Evolutionary conservation across 2,113 vertebrate species (phyloP).

Genomic region (Atrichornis clamosus): DNA sequence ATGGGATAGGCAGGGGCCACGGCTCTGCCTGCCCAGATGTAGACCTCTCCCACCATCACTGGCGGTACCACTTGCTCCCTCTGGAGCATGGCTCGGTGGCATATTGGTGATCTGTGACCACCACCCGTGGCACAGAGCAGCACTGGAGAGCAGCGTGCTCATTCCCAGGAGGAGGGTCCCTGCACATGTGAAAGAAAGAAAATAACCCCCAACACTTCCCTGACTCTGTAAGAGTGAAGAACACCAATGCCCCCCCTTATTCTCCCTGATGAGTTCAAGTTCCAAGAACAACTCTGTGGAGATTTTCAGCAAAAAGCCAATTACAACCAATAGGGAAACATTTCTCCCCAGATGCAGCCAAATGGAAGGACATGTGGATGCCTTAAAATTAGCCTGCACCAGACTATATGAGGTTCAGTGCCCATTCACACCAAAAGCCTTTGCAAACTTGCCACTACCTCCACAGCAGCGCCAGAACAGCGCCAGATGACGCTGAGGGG

Average conservation of each 20-base stretch:
- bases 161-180: neutral
- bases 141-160: neutral
- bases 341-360: neutral
- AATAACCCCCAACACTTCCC: neutral
- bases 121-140: rapidly evolving
- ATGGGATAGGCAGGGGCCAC: rapidly evolving
- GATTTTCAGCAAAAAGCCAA: neutral
- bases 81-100: rapidly evolving
- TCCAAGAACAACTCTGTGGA: neutral
- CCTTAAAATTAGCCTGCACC: neutral
- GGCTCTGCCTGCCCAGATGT: neutral
- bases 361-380: neutral
- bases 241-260: rapidly evolving
- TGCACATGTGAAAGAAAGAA: neutral
- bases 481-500: rapidly evolving
- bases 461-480: neutral
- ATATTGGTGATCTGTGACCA: neutral
- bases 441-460: neutral
- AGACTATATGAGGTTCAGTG: neutral
- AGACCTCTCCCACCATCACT: neutral
- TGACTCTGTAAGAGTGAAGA: neutral
- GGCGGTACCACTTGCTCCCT: neutral
- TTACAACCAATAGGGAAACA: neutral
- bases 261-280: neutral
- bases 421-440: neutral